These are phyloP conservation scores for Troglohyphantes excavatus DNA, from an alignment of 2,888 invertebrate genomes.

Conservation along the genomic window DNA sequence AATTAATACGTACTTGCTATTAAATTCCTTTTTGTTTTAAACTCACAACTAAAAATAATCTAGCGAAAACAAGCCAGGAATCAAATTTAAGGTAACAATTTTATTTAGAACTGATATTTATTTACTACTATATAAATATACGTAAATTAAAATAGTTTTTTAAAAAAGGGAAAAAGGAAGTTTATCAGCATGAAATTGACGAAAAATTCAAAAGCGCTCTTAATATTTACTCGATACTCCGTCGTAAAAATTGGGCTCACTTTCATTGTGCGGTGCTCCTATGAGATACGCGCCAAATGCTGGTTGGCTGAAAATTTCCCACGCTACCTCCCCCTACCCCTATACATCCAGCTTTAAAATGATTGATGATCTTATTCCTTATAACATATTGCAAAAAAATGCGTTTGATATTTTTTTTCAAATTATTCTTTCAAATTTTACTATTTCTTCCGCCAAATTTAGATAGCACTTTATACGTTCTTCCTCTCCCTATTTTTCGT, in stretches of 20 bases:
- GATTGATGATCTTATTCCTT: conserved; percentile 29
- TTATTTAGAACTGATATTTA: no score
- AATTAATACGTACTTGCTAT: no score
- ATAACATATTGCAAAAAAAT: conserved; percentile 30
- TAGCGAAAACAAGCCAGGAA: no score
- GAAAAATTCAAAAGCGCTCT: no score
- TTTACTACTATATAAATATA: no score
- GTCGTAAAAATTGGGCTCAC: background rate
- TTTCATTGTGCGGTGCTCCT: background rate
- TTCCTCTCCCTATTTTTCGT: no score
- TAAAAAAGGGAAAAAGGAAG: no score
- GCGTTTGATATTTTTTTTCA: background rate
- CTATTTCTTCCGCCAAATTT: conserved; percentile 5
- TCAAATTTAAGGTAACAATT: no score
- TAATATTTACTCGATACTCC: background rate
- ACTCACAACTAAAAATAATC: no score
- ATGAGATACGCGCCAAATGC: conserved; percentile 20
- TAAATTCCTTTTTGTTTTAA: no score
- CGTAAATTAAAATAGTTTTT: no score
- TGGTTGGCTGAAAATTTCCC: conserved; percentile 30
- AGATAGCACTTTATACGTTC: background rate
- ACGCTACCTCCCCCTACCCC: background rate
- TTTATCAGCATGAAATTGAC: no score
- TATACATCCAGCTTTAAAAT: background rate
- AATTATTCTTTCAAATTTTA: conserved; percentile 14